Percentiles rank a stretch among this genome's conserved stretches.
Evolutionary conservation across 2,113 vertebrate genomes (phyloP).

Genomic region (Taurulus bubalis): DNA sequence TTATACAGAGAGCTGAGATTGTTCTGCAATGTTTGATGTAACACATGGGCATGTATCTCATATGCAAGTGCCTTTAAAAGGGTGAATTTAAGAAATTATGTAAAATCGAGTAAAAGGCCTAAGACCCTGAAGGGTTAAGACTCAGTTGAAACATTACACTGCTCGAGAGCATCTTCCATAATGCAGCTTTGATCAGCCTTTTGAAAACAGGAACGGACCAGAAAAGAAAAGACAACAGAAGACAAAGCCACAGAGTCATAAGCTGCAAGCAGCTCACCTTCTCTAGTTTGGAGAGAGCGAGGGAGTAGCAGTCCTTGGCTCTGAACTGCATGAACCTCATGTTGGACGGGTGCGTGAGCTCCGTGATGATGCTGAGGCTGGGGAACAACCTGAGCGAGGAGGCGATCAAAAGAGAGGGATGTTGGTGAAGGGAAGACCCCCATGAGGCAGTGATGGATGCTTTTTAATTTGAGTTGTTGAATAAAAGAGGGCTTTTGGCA

Average conservation of each 20-base stretch:
- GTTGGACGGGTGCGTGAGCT: conserved; percentile 96
- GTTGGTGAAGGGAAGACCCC: not conserved
- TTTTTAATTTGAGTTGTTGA: conserved; percentile 46
- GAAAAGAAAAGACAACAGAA: not conserved
- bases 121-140: no score
- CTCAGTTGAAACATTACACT: not conserved
- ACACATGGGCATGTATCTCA: no score
- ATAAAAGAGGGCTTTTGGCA: conserved; percentile 17
- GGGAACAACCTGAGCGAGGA: conserved; percentile 89
- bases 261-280: conserved; percentile 86
- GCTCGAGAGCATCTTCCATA: not conserved
- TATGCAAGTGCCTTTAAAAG: no score
- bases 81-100: no score
- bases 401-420: not conserved
- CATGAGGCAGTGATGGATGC: conserved; percentile 27
- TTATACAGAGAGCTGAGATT: no score
- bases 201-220: not conserved
- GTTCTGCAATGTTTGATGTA: no score
- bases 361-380: conserved; percentile 97
- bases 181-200: no score
- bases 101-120: no score
- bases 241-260: not conserved
- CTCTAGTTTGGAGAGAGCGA: conserved; percentile 95
- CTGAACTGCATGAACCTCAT: conserved; percentile 99
- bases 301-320: conserved; percentile 98